Conservation (phyloP, 2,888 invertebrate genomes). For the Ceramica pisi region DNA sequence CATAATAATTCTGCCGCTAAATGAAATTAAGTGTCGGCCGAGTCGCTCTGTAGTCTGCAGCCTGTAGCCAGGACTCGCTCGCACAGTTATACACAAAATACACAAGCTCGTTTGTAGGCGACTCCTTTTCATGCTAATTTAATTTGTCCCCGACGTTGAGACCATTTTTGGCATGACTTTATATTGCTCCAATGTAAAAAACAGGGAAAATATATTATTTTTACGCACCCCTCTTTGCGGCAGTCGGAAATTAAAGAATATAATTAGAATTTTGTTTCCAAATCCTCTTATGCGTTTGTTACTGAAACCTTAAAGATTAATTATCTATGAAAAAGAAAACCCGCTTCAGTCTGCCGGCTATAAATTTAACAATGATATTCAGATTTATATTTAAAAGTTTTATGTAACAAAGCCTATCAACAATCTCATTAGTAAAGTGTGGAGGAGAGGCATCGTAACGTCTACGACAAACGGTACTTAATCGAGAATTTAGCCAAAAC, state of each 20-base stretch:
- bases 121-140: conserved; percentile 79
- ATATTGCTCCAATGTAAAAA: conserved; percentile 61
- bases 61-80: conserved; percentile 3
- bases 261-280: conserved; percentile 43
- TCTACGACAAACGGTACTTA: conserved; percentile 67
- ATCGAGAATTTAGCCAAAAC: conserved; percentile 64
- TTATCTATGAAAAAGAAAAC: not conserved
- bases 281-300: conserved; percentile 9
- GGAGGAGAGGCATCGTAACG: conserved; percentile 59
- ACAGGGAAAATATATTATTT: conserved; percentile 50
- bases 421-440: conserved; percentile 49
- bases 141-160: conserved; percentile 71
- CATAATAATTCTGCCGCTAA: conserved; percentile 69
- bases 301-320: conserved; percentile 7
- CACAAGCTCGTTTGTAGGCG: conserved; percentile 72
- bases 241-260: conserved; percentile 41
- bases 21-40: conserved; percentile 71
- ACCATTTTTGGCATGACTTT: conserved; percentile 63
- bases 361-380: conserved; percentile 26
- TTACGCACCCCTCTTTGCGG: conserved; percentile 38
- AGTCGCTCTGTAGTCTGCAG: conserved; percentile 13
- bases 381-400: conserved; percentile 51
- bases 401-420: conserved; percentile 44
- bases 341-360: not conserved
- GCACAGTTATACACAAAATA: conserved; percentile 69